A percentile compares a stretch with the other conserved stretches of the same genome.
These are phyloP conservation scores for Xestia sexstrigata DNA, from an alignment of 2,888 invertebrate genomes.

Conservation along the genomic window DNA sequence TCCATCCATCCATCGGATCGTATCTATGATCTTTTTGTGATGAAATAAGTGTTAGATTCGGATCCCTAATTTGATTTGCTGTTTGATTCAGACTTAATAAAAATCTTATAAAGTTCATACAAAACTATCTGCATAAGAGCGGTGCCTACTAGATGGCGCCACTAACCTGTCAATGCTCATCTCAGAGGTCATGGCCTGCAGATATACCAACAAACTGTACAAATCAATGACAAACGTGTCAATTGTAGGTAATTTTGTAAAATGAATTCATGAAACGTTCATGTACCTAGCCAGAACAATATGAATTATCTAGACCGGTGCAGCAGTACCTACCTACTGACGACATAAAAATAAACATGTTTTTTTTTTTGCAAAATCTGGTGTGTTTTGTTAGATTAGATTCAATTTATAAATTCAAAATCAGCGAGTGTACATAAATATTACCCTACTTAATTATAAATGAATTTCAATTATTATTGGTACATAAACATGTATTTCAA, in stretches of 20 bases:
- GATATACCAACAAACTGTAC: conserved; percentile 31
- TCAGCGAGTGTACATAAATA: neutral
- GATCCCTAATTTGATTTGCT: neutral
- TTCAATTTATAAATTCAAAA: neutral
- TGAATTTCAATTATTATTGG: neutral
- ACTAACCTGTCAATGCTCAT: conserved; percentile 16
- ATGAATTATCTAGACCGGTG: neutral
- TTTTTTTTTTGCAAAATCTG: neutral
- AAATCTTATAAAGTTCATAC: neutral
- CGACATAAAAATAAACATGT: neutral
- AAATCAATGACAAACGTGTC: conserved; percentile 32
- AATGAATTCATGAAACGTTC: neutral
- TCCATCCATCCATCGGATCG: too few species aligned
- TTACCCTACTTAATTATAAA: neutral
- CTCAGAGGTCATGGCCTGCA: conserved; percentile 35
- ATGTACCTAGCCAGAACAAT: neutral
- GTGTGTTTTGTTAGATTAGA: neutral
- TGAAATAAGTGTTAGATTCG: neutral
- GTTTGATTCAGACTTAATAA: neutral
- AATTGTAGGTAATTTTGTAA: neutral
- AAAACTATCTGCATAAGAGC: neutral
- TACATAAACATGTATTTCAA: neutral
- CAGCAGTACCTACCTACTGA: too few species aligned
- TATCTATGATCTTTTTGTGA: neutral
- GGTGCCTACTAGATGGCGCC: conserved; percentile 34